These are phyloP conservation scores for Megastigmus dorsalis DNA, from an alignment of 2,888 invertebrate genomes.

Conservation along the genomic window DNA sequence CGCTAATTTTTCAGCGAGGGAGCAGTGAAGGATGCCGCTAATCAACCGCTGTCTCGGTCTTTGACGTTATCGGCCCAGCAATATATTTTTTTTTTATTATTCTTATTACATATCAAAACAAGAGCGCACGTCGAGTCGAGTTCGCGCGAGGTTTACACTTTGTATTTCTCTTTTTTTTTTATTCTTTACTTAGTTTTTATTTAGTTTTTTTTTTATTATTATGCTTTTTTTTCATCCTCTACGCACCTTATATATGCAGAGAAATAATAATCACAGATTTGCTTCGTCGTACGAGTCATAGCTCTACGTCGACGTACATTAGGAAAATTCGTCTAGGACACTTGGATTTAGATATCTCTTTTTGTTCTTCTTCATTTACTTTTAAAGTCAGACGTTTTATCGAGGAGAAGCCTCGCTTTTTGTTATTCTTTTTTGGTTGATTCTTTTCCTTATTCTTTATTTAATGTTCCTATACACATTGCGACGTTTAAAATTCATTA, in stretches of 20 bases:
- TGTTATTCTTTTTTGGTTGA: background rate
- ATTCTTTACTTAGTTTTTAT: constrained; percentile 43
- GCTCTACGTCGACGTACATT: constrained; percentile 39
- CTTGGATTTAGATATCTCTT: constrained; percentile 43
- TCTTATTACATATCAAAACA: constrained; percentile 54
- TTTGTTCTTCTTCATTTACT: constrained; percentile 11
- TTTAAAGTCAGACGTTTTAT: constrained; percentile 34
- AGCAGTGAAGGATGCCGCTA: background rate
- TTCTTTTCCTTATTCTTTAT: background rate
- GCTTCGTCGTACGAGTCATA: constrained; percentile 58
- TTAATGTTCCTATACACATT: too few relatives aligned
- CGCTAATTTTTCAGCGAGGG: background rate
- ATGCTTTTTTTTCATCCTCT: constrained; percentile 47
- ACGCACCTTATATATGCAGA: constrained; percentile 58
- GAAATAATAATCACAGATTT: constrained; percentile 68
- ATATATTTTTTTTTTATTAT: constrained; percentile 23
- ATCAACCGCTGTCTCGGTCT: constrained; percentile 21
- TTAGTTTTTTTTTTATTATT: constrained; percentile 13
- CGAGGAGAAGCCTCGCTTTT: constrained; percentile 10
- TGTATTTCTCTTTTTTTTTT: constrained; percentile 45
- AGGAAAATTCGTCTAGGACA: constrained; percentile 50
- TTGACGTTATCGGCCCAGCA: constrained; percentile 45
- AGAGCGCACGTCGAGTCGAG: constrained; percentile 60
- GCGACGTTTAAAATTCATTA: too few relatives aligned
- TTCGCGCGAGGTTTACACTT: constrained; percentile 63